Percentiles rank a stretch among this genome's conserved stretches.
phyloP scores from a whole-genome alignment of 1,140 invertebrate genomes.

The Bombus difficillimus region DNA sequence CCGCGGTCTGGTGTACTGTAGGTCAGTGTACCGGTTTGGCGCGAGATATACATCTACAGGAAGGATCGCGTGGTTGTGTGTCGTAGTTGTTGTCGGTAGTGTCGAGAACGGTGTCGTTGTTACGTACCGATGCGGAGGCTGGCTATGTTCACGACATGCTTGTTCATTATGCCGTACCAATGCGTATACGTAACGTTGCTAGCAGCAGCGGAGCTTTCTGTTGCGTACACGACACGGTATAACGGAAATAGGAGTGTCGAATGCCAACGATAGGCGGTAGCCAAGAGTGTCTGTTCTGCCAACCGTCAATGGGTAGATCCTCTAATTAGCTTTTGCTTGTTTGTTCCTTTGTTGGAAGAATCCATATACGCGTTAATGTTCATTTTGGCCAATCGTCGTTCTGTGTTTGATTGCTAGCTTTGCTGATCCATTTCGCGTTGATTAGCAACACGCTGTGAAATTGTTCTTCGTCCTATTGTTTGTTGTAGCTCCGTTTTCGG shows the following conservation, averaged over 20 bases:
- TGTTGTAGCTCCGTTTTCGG: neutral
- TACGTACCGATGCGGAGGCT: neutral
- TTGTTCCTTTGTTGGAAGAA: neutral
- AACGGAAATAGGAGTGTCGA: conserved; percentile 40
- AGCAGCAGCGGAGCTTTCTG: neutral
- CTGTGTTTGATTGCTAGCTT: neutral
- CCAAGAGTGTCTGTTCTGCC: conserved; percentile 13
- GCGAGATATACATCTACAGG: conserved; percentile 35
- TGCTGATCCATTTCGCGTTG: neutral
- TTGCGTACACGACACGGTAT: neutral
- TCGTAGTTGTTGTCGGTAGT: neutral
- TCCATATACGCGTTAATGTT: neutral
- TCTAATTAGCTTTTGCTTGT: conserved; percentile 25
- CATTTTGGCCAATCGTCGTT: neutral
- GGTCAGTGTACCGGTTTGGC: conserved; percentile 73
- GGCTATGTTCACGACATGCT: conserved; percentile 38
- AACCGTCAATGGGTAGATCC: conserved; percentile 22
- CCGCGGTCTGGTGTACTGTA: conserved; percentile 60
- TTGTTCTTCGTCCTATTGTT: neutral
- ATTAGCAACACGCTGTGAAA: neutral
- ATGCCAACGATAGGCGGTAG: conserved; percentile 18
- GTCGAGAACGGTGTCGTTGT: conserved; percentile 8
- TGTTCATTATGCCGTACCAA: conserved; percentile 44
- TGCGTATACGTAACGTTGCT: conserved; percentile 23
- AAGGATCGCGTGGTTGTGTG: neutral